These are phyloP conservation scores for Chunga burmeisteri DNA, from an alignment of 2,113 vertebrate species.

Conservation along the genomic window DNA sequence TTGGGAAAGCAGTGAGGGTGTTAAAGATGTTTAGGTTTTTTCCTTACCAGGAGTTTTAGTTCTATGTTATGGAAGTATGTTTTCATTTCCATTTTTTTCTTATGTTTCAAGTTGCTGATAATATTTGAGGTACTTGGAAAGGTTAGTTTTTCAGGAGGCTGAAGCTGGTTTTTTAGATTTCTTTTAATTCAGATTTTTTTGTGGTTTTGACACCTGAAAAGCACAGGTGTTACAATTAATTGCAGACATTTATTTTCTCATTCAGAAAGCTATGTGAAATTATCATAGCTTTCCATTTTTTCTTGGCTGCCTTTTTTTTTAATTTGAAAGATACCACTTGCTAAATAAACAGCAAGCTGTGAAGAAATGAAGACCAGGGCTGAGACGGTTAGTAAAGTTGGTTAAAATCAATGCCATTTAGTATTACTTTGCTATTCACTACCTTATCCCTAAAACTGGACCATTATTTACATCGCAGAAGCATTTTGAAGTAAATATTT, in stretches of 20 bases:
- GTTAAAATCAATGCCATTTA: background rate
- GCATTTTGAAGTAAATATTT: slow-evolving; percentile 17
- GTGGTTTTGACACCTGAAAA: background rate
- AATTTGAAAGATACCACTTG: background rate
- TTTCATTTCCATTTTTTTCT: background rate
- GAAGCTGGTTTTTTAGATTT: background rate
- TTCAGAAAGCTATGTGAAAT: background rate
- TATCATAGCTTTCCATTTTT: background rate
- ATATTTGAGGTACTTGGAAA: background rate
- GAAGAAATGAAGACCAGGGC: background rate
- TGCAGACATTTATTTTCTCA: background rate
- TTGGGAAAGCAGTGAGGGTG: background rate
- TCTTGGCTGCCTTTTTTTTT: background rate
- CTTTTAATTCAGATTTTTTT: background rate
- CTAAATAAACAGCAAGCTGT: background rate
- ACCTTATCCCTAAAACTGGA: background rate
- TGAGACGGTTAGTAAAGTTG: background rate
- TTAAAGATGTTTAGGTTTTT: background rate
- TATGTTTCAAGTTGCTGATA: background rate
- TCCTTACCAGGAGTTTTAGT: background rate
- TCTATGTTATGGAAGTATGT: background rate
- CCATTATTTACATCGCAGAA: background rate
- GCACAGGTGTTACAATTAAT: background rate
- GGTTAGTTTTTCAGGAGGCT: background rate
- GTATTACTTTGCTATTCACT: background rate